Evolutionary conservation across 2,888 invertebrate genomes (phyloP).

Genomic region (Andrena minutula): DNA sequence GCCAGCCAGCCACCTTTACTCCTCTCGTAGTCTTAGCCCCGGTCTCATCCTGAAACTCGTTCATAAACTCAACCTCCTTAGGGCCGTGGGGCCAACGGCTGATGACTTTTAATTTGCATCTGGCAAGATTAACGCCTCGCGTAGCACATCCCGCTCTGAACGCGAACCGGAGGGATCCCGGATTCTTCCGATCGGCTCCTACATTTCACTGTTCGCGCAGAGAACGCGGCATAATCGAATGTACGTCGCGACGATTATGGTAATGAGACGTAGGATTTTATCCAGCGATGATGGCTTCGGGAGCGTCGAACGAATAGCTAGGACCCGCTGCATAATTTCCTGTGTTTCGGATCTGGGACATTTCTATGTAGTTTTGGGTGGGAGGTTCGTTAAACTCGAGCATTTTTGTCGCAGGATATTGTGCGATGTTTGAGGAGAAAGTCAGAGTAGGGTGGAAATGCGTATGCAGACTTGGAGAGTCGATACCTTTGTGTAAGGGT

Average conservation of each 20-base stretch:
- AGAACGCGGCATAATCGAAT: not conserved
- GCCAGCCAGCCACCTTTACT: conserved; percentile 71
- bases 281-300: not conserved
- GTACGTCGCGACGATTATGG: not conserved
- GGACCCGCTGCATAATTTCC: not conserved
- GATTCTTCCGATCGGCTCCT: not conserved
- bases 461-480: not conserved
- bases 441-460: not conserved
- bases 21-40: conserved; percentile 70
- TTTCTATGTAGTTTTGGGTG: not conserved
- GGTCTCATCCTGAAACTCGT: conserved; percentile 76
- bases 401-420: not conserved
- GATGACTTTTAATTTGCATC: conserved; percentile 66
- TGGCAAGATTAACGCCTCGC: conserved; percentile 37
- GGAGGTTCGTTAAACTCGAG: not conserved
- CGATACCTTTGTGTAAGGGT: not conserved
- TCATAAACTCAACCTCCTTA: conserved; percentile 76
- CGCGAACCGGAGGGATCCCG: too few species aligned
- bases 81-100: conserved; percentile 28
- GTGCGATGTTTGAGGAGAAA: not conserved
- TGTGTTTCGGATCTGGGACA: not conserved
- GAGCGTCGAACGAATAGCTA: not conserved
- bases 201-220: not conserved
- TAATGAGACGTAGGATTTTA: conserved; percentile 6
- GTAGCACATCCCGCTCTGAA: not conserved